Base-by-base conservation (phyloP, 1,140 invertebrate species). In the Conus betulinus region DNA sequence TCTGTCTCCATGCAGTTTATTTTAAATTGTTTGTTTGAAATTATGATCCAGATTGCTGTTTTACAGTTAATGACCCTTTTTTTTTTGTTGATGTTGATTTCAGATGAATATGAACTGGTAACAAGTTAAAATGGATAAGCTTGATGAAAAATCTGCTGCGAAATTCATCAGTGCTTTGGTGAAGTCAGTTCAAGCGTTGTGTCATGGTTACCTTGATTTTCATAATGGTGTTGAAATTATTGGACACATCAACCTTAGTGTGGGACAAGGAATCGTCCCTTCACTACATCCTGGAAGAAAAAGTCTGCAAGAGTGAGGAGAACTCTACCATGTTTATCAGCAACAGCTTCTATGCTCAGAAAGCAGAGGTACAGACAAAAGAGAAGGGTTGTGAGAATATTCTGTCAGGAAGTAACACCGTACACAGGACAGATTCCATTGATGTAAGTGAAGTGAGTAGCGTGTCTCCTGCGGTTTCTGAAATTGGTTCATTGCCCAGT, bases 201-300 rank as follows among this genome's bases (percentile, higher is more conserved):
- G 91, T 84, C 91, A 91, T 87, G 91, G 91, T 86, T 90, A 89
- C 90, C 85, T 91, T 25, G 89, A 91, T 27, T 91, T 91, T 57
- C 85, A 90, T 71, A 85, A 89, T 82, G 89, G 88, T 71, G 82
- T 91, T 88, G 91, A 91, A 83, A 90, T 91, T 39, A 90, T 91
- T 74, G 91, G 91, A 7, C 88, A 91, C 84, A 82, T 91, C 23
- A 90, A 91, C 87, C 79, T 91, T 23, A 91, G 89, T 87, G 88
- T 91, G 84, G 84, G 91, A 91, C 84, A 91, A 87, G 84, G 87
- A 76, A 23, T 27, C 85, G n/a, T 89, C 84, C 51, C 89, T 90
- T 81, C 88, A 91, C 78, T 91, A 91, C 87, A 79, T 91, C 52
- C 84, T 91, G 15, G 89, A 91, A 63, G 91, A 91, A 88, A 90